phyloP scores from a whole-genome alignment of 1,140 invertebrate genomes.

The Oedothorax gibbosus region DNA sequence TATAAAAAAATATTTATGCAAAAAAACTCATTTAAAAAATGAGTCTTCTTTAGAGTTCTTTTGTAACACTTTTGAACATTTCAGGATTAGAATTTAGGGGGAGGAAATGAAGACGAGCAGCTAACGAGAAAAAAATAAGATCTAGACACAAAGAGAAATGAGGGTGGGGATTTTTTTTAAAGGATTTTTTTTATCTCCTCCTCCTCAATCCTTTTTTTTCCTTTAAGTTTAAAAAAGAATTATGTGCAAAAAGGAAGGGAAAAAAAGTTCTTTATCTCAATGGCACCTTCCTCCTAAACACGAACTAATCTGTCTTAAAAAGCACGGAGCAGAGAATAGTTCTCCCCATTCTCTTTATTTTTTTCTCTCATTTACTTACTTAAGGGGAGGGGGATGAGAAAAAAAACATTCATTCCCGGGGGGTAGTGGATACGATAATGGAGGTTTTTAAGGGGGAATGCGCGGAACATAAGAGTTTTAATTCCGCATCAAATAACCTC shows the following conservation, averaged over 20 bases:
- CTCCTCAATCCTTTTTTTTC: neutral
- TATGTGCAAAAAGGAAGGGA: slow-evolving; percentile 43
- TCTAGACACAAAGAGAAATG: slow-evolving; percentile 3
- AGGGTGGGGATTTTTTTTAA: neutral
- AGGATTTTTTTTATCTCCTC: slow-evolving; percentile 17
- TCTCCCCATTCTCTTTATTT: slow-evolving; percentile 23
- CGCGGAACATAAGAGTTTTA: slow-evolving; percentile 41
- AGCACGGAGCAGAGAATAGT: slow-evolving; percentile 36
- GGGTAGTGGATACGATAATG: neutral
- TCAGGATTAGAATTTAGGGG: slow-evolving; percentile 55
- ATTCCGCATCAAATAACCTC: slow-evolving; percentile 42
- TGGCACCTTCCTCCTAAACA: slow-evolving; percentile 56
- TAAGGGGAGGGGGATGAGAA: neutral
- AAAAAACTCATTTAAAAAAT: slow-evolving; percentile 15
- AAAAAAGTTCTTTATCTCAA: slow-evolving; percentile 55
- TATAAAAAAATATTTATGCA: neutral
- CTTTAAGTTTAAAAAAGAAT: slow-evolving; percentile 59
- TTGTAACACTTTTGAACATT: slow-evolving; percentile 61
- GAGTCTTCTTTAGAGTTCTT: slow-evolving; percentile 33
- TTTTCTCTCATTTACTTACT: slow-evolving; percentile 32
- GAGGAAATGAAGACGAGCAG: slow-evolving; percentile 35
- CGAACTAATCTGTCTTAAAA: slow-evolving; percentile 61
- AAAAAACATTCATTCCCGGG: slow-evolving; percentile 21
- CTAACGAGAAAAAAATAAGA: slow-evolving; percentile 60
- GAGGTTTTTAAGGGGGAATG: slow-evolving; percentile 22